A percentile compares a stretch with the other conserved stretches of the same genome.
Evolutionary conservation across 1,140 invertebrate species (phyloP).

Genomic region (Drosophila sproati): DNA sequence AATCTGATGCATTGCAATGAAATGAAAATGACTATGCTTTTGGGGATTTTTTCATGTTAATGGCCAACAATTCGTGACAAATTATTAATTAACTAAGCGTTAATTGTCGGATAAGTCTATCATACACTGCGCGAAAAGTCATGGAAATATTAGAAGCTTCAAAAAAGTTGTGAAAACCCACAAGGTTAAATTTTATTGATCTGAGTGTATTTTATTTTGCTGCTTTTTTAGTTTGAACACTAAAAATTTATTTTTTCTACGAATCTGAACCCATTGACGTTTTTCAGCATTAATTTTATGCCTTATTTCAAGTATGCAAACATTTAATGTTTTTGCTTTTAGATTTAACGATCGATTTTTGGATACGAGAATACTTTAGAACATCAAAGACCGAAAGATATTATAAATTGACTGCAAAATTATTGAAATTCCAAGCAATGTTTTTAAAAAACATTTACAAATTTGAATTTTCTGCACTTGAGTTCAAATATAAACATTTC

Average conservation of each 20-base stretch:
- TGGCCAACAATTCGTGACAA: neutral
- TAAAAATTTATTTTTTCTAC: neutral
- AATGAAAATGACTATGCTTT: neutral
- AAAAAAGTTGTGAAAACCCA: neutral
- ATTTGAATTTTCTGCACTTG: neutral
- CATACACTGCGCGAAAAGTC: neutral
- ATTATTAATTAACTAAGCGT: neutral
- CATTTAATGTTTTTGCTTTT: neutral
- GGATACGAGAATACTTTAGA: neutral
- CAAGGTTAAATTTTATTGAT: neutral
- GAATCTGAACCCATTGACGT: neutral
- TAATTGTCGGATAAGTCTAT: neutral
- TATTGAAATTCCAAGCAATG: neutral
- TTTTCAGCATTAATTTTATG: neutral
- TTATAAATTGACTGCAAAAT: neutral
- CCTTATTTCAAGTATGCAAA: neutral
- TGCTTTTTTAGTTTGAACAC: neutral
- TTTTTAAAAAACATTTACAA: neutral
- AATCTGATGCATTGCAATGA: slow-evolving; percentile 6
- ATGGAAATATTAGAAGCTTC: neutral
- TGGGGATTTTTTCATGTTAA: slow-evolving; percentile 4
- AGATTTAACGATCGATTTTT: neutral
- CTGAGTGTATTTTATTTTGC: neutral
- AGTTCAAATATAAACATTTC: neutral
- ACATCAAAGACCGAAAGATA: neutral